Percentiles rank a stretch among this genome's conserved stretches.
Conservation (phyloP, 2,797 vertebrate genomes). For the Onychomys arenicola region DNA sequence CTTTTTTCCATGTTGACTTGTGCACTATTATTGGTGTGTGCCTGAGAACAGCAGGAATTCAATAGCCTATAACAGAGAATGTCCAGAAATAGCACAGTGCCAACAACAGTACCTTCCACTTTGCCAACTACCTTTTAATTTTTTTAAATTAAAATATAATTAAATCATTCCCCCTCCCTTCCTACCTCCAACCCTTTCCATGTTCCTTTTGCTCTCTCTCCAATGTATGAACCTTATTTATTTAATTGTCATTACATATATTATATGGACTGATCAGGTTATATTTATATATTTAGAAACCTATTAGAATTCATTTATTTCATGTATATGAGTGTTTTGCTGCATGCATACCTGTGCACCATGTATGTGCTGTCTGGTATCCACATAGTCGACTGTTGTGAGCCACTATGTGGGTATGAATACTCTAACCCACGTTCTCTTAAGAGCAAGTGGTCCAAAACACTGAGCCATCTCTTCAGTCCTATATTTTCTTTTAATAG, state of each 20-base stretch:
- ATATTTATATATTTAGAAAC: background rate
- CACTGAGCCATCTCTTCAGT: background rate
- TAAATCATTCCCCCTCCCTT: background rate
- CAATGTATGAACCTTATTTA: background rate
- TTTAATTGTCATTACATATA: background rate
- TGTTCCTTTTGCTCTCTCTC: background rate
- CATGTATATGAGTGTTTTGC: background rate
- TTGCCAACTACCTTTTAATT: background rate
- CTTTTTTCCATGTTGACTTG: background rate
- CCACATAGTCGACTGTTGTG: background rate
- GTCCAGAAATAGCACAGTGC: background rate
- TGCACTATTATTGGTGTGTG: background rate
- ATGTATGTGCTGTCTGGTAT: background rate
- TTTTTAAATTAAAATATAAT: background rate
- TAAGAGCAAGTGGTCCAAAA: background rate
- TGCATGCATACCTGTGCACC: background rate
- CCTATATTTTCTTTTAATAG: background rate
- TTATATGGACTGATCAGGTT: background rate
- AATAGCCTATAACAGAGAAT: background rate
- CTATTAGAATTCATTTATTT: background rate
- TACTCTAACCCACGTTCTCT: background rate
- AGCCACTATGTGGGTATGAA: background rate
- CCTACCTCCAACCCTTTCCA: background rate
- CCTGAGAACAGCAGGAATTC: background rate
- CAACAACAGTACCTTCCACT: background rate